These are phyloP conservation scores for Tineola bisselliella DNA, from an alignment of 2,888 invertebrate species.

Conservation along the genomic window DNA sequence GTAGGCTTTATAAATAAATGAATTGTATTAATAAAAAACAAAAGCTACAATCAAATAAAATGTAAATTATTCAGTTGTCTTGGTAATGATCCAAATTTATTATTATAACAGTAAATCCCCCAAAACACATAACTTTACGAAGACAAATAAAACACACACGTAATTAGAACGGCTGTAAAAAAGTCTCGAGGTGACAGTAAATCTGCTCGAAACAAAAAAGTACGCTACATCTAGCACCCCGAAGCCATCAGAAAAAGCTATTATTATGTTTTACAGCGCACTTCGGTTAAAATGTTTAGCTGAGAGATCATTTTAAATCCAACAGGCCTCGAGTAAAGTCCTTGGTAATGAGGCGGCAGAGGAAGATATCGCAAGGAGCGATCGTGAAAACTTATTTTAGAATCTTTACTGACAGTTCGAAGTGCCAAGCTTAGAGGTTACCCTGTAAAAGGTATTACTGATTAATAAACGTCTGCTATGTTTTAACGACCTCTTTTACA, in stretches of 20 bases:
- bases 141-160: not conserved
- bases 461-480: slow-evolving; percentile 1
- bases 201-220: not conserved
- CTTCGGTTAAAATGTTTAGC: slow-evolving; percentile 26
- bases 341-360: slow-evolving; percentile 13
- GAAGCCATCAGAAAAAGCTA: slow-evolving; percentile 23
- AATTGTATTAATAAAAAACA: no score
- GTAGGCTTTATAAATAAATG: no score
- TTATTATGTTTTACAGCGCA: slow-evolving; percentile 30
- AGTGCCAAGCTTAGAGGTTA: slow-evolving; percentile 6
- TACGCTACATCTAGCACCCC: not conserved
- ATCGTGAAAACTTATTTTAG: slow-evolving; percentile 17
- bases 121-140: slow-evolving; percentile 4
- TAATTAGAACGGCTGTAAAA: not conserved
- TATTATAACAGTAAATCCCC: not conserved
- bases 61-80: no score
- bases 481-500: not conserved
- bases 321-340: slow-evolving; percentile 14
- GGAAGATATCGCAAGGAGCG: not conserved
- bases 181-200: slow-evolving; percentile 7
- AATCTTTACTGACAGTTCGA: slow-evolving; percentile 15
- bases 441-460: not conserved
- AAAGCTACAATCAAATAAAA: no score
- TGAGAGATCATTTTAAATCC: slow-evolving; percentile 13
- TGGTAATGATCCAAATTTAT: not conserved